These are phyloP conservation scores for Muricea muricata DNA, from an alignment of 92 coral and sea anemone genomes.

Conservation along the genomic window DNA sequence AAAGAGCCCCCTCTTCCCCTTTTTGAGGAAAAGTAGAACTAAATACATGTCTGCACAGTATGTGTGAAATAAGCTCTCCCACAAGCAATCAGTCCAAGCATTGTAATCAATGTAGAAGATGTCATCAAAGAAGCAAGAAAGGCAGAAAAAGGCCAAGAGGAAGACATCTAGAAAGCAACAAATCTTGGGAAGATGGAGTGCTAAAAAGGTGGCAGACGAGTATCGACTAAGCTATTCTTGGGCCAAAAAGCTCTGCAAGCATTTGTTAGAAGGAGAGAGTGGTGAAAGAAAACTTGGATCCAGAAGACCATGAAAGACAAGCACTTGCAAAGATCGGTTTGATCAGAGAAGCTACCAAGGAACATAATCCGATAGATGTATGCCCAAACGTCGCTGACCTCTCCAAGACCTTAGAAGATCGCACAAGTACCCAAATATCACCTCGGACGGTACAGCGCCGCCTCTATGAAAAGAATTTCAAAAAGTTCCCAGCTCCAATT, in stretches of 20 bases:
- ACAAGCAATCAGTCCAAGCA: too few relatives aligned
- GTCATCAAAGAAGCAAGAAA: too few relatives aligned
- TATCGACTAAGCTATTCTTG: conserved; percentile 1
- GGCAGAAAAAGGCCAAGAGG: background rate
- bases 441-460: too few relatives aligned
- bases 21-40: too few relatives aligned
- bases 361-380: background rate
- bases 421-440: conserved; percentile 9
- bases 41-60: too few relatives aligned
- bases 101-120: too few relatives aligned
- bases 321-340: conserved; percentile 11
- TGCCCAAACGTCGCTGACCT: conserved; percentile 16
- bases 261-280: background rate
- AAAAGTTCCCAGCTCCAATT: too few relatives aligned
- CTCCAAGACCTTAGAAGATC: background rate
- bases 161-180: background rate
- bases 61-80: too few relatives aligned
- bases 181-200: background rate
- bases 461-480: too few relatives aligned
- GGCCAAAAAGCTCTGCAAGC: background rate
- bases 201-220: background rate
- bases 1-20: too few relatives aligned
- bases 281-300: conserved; percentile 27
- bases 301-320: conserved; percentile 12
- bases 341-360: conserved; percentile 14